These are phyloP conservation scores for Drosophila pandora DNA, from an alignment of 1,140 invertebrate species.

Conservation along the genomic window DNA sequence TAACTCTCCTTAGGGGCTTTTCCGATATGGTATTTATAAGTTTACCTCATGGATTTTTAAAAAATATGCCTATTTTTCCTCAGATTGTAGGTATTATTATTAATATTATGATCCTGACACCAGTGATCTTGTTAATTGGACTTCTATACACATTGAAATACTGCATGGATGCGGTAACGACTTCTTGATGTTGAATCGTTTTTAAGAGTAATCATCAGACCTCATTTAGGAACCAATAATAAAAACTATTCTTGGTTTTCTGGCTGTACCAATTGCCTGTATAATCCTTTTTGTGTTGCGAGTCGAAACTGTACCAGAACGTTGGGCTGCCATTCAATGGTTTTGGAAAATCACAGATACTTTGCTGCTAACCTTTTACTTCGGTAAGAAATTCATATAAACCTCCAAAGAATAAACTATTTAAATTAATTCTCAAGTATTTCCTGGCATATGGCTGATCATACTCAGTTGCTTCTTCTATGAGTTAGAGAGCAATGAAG, in stretches of 20 bases:
- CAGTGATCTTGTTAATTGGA: neutral
- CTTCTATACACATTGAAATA: neutral
- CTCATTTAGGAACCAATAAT: constrained; percentile 1
- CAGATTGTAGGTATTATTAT: constrained; percentile 8
- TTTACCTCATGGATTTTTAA: too few relatives aligned
- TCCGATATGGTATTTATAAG: neutral
- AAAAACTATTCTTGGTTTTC: neutral
- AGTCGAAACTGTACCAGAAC: neutral
- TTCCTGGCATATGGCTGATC: neutral
- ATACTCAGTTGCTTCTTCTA: neutral
- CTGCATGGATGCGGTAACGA: neutral
- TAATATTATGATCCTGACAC: neutral
- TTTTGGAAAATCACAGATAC: neutral
- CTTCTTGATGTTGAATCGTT: neutral
- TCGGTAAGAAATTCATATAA: neutral
- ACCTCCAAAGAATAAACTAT: neutral
- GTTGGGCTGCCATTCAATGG: neutral
- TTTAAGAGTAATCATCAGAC: neutral
- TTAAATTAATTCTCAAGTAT: neutral
- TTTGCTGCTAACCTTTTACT: neutral
- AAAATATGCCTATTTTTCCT: neutral
- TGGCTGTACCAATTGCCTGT: neutral
- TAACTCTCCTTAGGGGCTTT: neutral
- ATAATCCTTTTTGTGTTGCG: neutral
- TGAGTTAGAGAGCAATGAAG: neutral